These are phyloP conservation scores for Jordanella pulchra DNA, from an alignment of 2,797 vertebrate species.

Conservation along the genomic window DNA sequence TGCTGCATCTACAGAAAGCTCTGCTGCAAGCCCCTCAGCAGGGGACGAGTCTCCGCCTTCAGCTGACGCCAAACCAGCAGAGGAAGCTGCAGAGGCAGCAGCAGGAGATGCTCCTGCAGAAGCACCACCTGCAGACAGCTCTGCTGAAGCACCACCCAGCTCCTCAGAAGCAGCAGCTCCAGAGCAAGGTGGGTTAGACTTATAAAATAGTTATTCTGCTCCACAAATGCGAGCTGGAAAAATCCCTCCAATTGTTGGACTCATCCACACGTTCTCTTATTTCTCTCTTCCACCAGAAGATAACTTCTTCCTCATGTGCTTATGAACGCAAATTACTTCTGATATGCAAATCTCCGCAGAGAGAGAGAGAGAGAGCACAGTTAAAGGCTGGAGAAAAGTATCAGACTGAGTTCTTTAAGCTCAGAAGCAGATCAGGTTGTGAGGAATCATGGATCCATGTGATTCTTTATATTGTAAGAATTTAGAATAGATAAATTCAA, in stretches of 20 bases:
- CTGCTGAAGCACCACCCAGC: constrained; percentile 18
- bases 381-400: background rate
- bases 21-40: constrained; percentile 38
- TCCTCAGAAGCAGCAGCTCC: constrained; percentile 43
- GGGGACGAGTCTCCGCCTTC: constrained; percentile 29
- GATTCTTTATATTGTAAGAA: background rate
- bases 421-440: constrained; percentile 2
- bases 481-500: background rate
- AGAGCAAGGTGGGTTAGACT: constrained; percentile 52
- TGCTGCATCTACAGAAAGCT: constrained; percentile 25
- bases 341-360: constrained; percentile 6
- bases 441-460: background rate
- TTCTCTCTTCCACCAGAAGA: background rate
- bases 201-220: constrained; percentile 1
- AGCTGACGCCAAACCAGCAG: constrained; percentile 2
- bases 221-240: background rate
- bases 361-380: background rate
- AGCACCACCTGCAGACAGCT: constrained; percentile 7
- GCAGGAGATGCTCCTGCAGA: background rate
- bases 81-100: constrained; percentile 13
- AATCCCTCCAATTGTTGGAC: background rate
- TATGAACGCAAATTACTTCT: constrained; percentile 30
- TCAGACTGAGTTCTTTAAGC: background rate
- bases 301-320: background rate
- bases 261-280: background rate